These are phyloP conservation scores for Notothenia coriiceps DNA, from an alignment of 2,113 vertebrate genomes.

Conservation along the genomic window DNA sequence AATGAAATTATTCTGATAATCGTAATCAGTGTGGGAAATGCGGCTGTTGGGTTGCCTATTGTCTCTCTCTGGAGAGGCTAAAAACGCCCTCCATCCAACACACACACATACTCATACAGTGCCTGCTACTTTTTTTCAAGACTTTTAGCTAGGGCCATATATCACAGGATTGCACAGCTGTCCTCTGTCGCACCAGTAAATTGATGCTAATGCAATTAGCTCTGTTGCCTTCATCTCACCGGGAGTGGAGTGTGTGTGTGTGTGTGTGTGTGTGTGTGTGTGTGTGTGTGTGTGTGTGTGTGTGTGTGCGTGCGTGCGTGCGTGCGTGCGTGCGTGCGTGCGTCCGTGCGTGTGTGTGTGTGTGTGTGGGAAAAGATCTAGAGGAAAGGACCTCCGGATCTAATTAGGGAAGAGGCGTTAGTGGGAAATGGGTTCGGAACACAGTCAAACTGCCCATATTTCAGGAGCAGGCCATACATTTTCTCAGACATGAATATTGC, in stretches of 20 bases:
- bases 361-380: conserved; percentile 21
- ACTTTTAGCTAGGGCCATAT: conserved; percentile 44
- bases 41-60: conserved; percentile 10
- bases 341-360: conserved; percentile 24
- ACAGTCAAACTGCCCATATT: conserved; percentile 67
- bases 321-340: conserved; percentile 19
- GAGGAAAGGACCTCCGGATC: conserved; percentile 63
- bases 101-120: neutral
- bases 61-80: conserved; percentile 43
- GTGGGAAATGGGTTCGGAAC: conserved; percentile 72
- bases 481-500: conserved; percentile 69
- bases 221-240: conserved; percentile 73
- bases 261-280: conserved; percentile 14
- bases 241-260: conserved; percentile 19
- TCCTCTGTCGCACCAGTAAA: conserved; percentile 75
- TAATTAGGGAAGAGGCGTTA: conserved; percentile 75
- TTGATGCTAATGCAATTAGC: conserved; percentile 84
- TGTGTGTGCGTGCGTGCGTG: conserved; percentile 17
- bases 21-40: conserved; percentile 36
- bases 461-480: conserved; percentile 62
- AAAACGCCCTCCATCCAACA: conserved; percentile 32
- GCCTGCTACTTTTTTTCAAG: conserved; percentile 14
- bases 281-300: conserved; percentile 14
- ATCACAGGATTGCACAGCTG: conserved; percentile 68
- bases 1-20: conserved; percentile 60